A percentile compares a stretch with the other conserved stretches of the same genome.
phyloP scores from a whole-genome alignment of 53 echinoderm and acorn worm genomes.

The Apostichopus leukothele region DNA sequence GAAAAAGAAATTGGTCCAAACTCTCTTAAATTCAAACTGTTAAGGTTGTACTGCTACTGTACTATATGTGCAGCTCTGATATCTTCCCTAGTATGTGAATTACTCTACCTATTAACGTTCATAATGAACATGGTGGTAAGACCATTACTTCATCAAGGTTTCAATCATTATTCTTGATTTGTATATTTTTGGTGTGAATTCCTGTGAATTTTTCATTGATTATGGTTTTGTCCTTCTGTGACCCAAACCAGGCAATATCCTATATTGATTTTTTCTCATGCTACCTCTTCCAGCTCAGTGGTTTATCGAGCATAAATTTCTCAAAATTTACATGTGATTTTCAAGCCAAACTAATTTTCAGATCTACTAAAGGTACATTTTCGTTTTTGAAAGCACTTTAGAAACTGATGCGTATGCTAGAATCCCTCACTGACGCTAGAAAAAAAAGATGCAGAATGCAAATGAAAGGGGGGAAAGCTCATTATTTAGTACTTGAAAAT shows the following conservation, averaged over 20 bases:
- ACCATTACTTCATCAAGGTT: too few species aligned
- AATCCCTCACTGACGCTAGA: not conserved
- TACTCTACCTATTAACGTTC: too few species aligned
- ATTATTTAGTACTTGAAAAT: not conserved
- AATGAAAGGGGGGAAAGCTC: not conserved
- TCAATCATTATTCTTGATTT: not conserved
- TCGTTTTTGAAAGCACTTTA: not conserved
- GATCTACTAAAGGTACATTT: not conserved
- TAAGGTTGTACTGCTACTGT: too few species aligned
- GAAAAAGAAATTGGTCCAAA: too few species aligned
- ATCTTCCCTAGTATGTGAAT: too few species aligned
- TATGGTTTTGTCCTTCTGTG: not conserved
- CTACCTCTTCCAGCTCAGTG: not conserved
- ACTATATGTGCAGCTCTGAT: too few species aligned
- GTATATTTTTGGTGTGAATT: not conserved
- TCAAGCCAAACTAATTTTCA: not conserved
- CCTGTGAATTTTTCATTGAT: not conserved
- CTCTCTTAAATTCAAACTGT: too few species aligned
- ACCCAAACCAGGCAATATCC: not conserved
- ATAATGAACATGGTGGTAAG: too few species aligned
- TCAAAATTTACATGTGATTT: not conserved
- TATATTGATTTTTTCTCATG: not conserved
- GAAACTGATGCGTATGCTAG: not conserved
- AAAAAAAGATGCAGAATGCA: not conserved
- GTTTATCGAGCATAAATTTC: not conserved